Conservation (phyloP, 2,797 vertebrate genomes). For the Enteromius trimaculatus region DNA sequence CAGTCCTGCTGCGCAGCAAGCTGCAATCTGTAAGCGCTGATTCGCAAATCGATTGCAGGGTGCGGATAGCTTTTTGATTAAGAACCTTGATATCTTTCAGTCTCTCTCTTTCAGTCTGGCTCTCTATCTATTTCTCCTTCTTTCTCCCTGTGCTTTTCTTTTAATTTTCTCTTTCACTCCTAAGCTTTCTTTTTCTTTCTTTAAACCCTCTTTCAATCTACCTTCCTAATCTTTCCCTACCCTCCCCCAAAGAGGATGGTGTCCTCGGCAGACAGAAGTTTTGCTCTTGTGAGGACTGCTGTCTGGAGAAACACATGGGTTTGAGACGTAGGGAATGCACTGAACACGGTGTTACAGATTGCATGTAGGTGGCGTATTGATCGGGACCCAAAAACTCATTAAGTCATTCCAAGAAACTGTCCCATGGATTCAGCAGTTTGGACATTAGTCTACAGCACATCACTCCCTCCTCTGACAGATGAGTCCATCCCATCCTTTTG, state of each 20-base stretch:
- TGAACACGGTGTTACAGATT: slow-evolving; percentile 63
- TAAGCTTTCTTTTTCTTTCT: slow-evolving; percentile 19
- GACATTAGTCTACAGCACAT: slow-evolving; percentile 35
- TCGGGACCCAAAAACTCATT: slow-evolving; percentile 69
- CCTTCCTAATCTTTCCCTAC: neutral
- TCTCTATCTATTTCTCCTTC: slow-evolving; percentile 14
- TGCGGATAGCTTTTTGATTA: slow-evolving; percentile 70
- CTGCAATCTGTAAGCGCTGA: slow-evolving; percentile 57
- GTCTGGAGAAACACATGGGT: slow-evolving; percentile 19
- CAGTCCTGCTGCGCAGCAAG: slow-evolving; percentile 49
- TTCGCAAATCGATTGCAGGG: slow-evolving; percentile 65
- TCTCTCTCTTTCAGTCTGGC: slow-evolving; percentile 40
- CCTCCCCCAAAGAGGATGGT: neutral
- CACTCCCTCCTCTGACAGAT: slow-evolving; percentile 56
- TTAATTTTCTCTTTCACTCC: neutral
- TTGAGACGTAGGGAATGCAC: slow-evolving; percentile 58
- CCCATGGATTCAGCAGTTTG: slow-evolving; percentile 59
- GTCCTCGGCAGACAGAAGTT: slow-evolving; percentile 37
- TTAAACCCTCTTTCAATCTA: neutral
- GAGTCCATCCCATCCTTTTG: slow-evolving; percentile 55
- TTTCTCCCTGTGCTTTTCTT: neutral
- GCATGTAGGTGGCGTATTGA: slow-evolving; percentile 67
- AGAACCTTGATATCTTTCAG: slow-evolving; percentile 63
- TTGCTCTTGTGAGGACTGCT: slow-evolving; percentile 14
- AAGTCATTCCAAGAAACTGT: slow-evolving; percentile 70